Base-by-base conservation (phyloP, 2,797 vertebrate genomes). In the Lophotriccus pileatus region DNA sequence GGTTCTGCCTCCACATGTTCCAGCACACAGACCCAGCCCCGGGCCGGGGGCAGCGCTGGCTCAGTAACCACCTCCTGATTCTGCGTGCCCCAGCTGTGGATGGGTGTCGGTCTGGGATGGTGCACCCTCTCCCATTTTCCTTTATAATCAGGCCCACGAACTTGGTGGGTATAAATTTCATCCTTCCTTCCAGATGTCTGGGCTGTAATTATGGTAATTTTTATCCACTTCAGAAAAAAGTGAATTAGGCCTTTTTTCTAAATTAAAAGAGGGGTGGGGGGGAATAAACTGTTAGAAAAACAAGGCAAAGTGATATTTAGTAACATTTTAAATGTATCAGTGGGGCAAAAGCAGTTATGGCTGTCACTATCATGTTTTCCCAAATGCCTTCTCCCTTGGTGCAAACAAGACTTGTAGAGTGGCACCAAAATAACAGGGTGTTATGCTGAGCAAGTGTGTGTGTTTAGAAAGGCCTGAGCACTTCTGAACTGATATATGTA, bases 1-100 rank as follows among this genome's bases (percentile, higher is more conserved):
- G 87, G 91, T 63, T 94, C 62, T 81, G 95, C 66, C 67, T 14
- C 3, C 3, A 85, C 93, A 52, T 25, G 91, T 21, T 67, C 47
- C 73, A 30, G 70, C 10, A 3, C 78, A 15, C 34, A 39, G 47
- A 46, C 9, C 28, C 68, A 25, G 17, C 75, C 12, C 69, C 28
- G 11, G 34, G 84, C 25, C 63, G 36, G 18, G 34, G 76, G 68
- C 14, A 28, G 60, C 23, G 2, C 70, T 27, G 1, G 3, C 63
- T 53, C 87, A 43, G 3, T 5, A n/a, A 50, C 36, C 7, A 1
- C 10, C 87, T 68, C 10, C 80, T 28, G 37, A 30, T 52, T 52
- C 50, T 52, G 50, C 50, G 28, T 52, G 28, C 50, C 11, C 28
- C 7, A 52, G 17, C 19, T 30, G 50, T 11, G 50, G 7, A 52